phyloP scores from a whole-genome alignment of 2,797 vertebrate species.

The Hemibagrus guttatus region DNA sequence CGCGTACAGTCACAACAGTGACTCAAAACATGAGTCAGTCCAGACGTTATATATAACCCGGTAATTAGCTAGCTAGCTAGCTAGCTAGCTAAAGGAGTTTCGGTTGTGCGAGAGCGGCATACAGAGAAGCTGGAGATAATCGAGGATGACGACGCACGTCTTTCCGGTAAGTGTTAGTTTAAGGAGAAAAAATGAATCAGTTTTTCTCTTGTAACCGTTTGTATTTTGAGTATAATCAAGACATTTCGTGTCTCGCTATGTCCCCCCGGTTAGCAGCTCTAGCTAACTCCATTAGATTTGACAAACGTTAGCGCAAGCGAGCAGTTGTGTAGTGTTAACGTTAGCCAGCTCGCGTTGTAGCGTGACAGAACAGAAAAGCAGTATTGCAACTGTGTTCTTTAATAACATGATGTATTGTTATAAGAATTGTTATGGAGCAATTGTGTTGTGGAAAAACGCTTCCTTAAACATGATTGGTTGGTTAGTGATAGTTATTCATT shows the following conservation, averaged over 20 bases:
- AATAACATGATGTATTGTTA: background rate
- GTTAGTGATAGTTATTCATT: background rate
- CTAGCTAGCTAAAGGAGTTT: background rate
- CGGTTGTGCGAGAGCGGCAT: background rate
- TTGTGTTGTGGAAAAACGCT: background rate
- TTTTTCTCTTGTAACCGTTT: background rate
- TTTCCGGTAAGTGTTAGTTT: conserved; percentile 11
- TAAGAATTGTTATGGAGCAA: background rate
- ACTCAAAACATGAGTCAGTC: background rate
- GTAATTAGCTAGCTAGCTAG: background rate
- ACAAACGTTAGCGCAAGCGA: background rate
- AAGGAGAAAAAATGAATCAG: background rate
- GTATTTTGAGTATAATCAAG: too few species aligned
- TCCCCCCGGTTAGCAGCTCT: background rate
- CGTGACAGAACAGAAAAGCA: background rate
- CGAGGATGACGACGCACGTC: conserved; percentile 32
- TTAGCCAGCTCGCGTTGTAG: background rate
- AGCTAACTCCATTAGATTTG: conserved; percentile 5
- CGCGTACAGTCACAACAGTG: background rate
- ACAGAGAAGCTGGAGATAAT: background rate
- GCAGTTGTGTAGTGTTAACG: background rate
- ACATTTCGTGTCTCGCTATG: background rate
- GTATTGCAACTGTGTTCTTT: background rate
- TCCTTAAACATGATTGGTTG: too few species aligned
- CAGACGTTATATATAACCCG: background rate